phyloP scores from a whole-genome alignment of 2,113 vertebrate genomes.

The Sula dactylatra region DNA sequence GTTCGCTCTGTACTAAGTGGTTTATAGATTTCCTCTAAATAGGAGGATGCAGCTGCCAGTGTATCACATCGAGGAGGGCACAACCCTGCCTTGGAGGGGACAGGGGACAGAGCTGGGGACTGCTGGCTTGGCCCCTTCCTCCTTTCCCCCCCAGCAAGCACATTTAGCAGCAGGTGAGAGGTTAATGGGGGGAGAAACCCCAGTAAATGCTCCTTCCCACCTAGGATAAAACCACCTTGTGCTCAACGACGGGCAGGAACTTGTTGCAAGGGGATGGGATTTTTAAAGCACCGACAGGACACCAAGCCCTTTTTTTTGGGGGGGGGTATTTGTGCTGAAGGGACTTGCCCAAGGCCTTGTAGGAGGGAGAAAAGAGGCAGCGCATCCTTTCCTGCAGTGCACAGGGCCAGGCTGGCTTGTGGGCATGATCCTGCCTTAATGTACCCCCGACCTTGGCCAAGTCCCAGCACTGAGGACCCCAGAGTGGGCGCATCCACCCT shows the following conservation, averaged over 20 bases:
- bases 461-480: background rate
- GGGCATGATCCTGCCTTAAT: background rate
- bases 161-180: background rate
- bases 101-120: background rate
- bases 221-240: background rate
- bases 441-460: too few species aligned
- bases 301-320: fast-evolving
- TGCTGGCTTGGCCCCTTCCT: background rate
- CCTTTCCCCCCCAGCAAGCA: background rate
- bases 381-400: background rate
- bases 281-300: background rate
- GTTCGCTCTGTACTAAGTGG: background rate
- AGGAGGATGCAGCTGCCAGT: background rate
- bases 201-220: background rate
- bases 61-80: background rate
- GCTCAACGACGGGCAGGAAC: background rate
- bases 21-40: conserved; percentile 59
- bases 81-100: fast-evolving
- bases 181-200: background rate
- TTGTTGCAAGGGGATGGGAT: fast-evolving
- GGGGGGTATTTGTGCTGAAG: background rate
- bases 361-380: background rate
- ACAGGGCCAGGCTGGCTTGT: background rate
- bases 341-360: background rate
- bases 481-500: background rate